Base-by-base conservation (phyloP, 2,888 invertebrate genomes). In the Conops quadrifasciatus region DNA sequence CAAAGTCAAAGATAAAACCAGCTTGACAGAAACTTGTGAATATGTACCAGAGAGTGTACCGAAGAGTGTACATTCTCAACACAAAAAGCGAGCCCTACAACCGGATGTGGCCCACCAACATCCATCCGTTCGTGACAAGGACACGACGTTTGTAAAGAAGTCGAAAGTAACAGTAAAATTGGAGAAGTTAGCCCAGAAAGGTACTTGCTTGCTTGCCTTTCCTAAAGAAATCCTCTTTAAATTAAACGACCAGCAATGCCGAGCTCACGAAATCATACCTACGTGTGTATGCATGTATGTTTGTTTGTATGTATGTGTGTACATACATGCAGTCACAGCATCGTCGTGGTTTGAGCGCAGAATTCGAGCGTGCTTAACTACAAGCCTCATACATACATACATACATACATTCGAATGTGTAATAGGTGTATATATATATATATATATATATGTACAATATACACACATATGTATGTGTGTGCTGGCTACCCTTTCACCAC, bases 401-500 rank as follows among this genome's bases (percentile, higher is more conserved):
- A 21, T 21, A 24, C 21, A 3, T 1, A 53, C 53, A 53, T 19
- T 11, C n/a, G 49, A 49, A 49, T 49, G 1, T n/a, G 7, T 43
- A 2, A 49, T 15, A 1, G 13, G 13, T 4, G 49, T 49, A 5
- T 4, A 49, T 49, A 2, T 49, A 16, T 49, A 49, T 19, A 4
- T n/a, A 13, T 49, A 49, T 49, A 45, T 49, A 19, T 7, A 36
- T 36, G 36, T 36, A 36, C 9, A 9, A 36, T 36, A 36, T 36
- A 36, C 36, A 9, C 67, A 51, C 51, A 51, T n/a, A n/a, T n/a
- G 26, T 19, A 64, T 56, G 24, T 62, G 65, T 73, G 49, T 67
- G 36, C 65, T 60, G 67, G 64, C 66, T 74, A 66, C 68, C 69
- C 70, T 64, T 67, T 11, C n/a, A 19, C 45, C 58, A 28, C 7